Base-by-base conservation (phyloP, 2,113 vertebrate species). In the Passer domesticus region DNA sequence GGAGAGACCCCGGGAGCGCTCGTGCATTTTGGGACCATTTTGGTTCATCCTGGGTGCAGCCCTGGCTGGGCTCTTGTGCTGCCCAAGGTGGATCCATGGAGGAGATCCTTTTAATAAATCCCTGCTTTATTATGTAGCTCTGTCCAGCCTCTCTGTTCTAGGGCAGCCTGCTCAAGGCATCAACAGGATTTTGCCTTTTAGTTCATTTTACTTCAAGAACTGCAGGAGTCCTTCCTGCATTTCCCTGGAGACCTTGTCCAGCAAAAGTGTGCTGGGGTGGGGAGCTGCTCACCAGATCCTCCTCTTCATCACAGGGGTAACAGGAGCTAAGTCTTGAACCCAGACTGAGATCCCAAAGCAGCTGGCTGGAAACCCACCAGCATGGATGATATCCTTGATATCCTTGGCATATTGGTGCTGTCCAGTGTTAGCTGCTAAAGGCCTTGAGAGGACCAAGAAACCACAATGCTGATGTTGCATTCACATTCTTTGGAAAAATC, bases 391-490 rank as follows among this genome's bases (percentile, higher is more conserved):
- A 39, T 8, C n/a, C 60, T 20, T 3, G 53, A 5, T 4, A 30
- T 7, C 27, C 56, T 20, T 5, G 19, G 56, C 21, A 7, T 17
- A 22, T 2, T 0, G 1, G 4, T 67, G 43, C n/a, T 62, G 35
- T 7, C 25, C 25, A 14, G 0, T 7, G 9, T 7, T 6, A 12
- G 27, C 23, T 19, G 24, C 33, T 47, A 53, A 78, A 85, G 28
- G 46, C 24, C 11, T 30, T 2, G 10, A 41, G 16, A 79, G 19
- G 43, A 17, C 3, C 1, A 0, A 64, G 44, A 11, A 33, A 53
- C 3, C 2, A 35, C 23, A 21, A 41, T 41, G 39, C 39, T 41
- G 39, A 41, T 41, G 39, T 41, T 41, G 39, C 35, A 39, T 39
- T 39, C 39, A 39, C 39, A 39, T 39, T 39, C 39, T 11, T 12